Evolutionary conservation across 64 coral and sea anemone species (phyloP).

Genomic region (Pocillopora damicornis): DNA sequence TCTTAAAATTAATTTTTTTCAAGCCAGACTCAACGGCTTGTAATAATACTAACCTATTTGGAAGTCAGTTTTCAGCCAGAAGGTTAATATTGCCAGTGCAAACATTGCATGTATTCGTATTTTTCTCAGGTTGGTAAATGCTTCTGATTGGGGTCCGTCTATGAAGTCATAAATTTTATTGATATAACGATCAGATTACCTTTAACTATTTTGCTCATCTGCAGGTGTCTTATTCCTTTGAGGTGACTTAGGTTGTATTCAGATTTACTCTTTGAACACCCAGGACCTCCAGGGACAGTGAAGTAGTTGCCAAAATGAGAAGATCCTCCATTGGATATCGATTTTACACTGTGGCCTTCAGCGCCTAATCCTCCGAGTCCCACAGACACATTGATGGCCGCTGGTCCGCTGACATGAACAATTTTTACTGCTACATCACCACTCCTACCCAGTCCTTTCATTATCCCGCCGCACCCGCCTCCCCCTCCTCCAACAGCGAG

Average conservation of each 20-base stretch:
- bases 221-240: not conserved
- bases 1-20: too few species aligned
- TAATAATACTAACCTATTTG: too few species aligned
- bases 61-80: too few species aligned
- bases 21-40: too few species aligned
- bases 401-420: not conserved
- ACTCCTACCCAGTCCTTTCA: not conserved
- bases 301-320: not conserved
- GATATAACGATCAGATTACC: not conserved
- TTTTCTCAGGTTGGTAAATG: too few species aligned
- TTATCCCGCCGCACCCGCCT: conserved; percentile 6
- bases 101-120: too few species aligned
- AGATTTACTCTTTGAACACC: not conserved
- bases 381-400: conserved; percentile 3
- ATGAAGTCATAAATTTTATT: too few species aligned
- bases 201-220: not conserved
- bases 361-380: conserved; percentile 23
- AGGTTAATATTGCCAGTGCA: too few species aligned
- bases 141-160: too few species aligned
- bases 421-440: conserved; percentile 19
- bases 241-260: not conserved
- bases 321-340: not conserved
- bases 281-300: not conserved
- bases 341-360: not conserved
- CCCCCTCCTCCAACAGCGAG: conserved; percentile 35